Conservation (phyloP, 2,113 vertebrate species). For the rabbit (Oryctolagus cuniculus) region mOryCun1.1 NC_091443.1:110194001-110194500, state of each 20-base stretch:
- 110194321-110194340: not conserved
- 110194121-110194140: constrained; percentile 18
- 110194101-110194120: not conserved
- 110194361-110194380: not conserved
- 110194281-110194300: too few species aligned
- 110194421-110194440: too few species aligned
- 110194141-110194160: not conserved
- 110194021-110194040: too few species aligned
- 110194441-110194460: not conserved
- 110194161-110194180: not conserved
- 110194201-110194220: not conserved
- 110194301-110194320: not conserved
- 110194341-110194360: not conserved
- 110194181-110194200: not conserved
- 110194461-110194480: not conserved
- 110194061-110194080: not conserved
- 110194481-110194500: not conserved
- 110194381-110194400: too few species aligned
- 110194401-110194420: not conserved
- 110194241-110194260: too few species aligned
- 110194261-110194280: not conserved
- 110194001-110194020: too few species aligned
- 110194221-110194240: not conserved
- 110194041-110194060: not conserved
- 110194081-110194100: constrained; percentile 44